Percentiles rank a stretch among this genome's conserved stretches.
phyloP scores from a whole-genome alignment of 2,888 invertebrate genomes.

The Lamproptera curius region DNA sequence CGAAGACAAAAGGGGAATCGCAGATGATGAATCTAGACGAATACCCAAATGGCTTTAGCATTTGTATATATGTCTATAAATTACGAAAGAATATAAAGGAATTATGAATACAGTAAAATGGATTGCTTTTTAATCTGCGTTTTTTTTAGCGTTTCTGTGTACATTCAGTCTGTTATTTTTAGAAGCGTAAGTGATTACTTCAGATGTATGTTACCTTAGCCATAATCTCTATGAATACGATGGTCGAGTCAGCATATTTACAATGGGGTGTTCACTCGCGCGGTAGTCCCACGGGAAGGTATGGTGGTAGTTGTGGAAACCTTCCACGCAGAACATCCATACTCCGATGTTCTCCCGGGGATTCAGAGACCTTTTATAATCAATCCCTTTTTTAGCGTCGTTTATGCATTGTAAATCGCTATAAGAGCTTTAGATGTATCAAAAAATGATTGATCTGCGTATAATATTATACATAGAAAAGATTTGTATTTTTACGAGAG shows the following conservation, averaged over 20 bases:
- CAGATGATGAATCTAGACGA: background rate
- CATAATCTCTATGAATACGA: conserved; percentile 84
- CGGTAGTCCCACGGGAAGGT: conserved; percentile 88
- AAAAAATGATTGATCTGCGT: no score
- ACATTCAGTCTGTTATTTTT: no score
- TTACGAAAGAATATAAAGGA: no score
- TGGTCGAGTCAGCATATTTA: conserved; percentile 82
- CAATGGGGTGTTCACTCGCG: conserved; percentile 82
- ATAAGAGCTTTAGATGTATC: no score
- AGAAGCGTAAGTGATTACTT: no score
- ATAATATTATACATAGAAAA: no score
- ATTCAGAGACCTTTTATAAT: conserved; percentile 78
- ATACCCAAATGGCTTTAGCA: background rate
- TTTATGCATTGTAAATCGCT: no score
- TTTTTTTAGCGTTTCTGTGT: no score
- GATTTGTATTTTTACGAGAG: no score
- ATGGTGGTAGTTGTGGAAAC: conserved; percentile 94
- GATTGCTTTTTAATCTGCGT: no score
- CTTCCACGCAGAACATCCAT: conserved; percentile 84
- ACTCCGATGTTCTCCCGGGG: conserved; percentile 85
- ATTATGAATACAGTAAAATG: background rate
- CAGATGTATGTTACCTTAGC: conserved; percentile 74
- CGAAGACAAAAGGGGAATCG: conserved; percentile 1
- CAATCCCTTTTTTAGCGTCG: no score
- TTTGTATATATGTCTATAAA: no score